These are phyloP conservation scores for Carollia perspicillata DNA, from an alignment of 2,113 vertebrate genomes.

Conservation along the genomic window DNA sequence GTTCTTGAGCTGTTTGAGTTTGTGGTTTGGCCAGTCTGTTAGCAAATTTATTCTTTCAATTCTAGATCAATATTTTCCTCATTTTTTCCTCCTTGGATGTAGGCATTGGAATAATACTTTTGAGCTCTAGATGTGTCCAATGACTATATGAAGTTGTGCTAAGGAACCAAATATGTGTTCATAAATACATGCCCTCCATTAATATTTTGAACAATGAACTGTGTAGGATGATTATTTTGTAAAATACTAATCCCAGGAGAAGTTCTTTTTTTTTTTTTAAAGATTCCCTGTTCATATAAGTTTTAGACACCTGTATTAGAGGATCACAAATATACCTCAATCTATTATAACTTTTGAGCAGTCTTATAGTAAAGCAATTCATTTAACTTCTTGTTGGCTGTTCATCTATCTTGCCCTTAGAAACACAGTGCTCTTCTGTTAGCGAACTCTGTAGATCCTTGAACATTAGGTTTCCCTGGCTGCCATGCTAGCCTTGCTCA, in stretches of 20 bases:
- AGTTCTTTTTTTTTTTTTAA: too few relatives aligned
- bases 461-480: neutral
- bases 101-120: neutral
- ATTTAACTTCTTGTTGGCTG: neutral
- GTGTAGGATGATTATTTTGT: neutral
- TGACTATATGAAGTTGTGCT: neutral
- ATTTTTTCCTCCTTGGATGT: neutral
- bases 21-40: neutral
- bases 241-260: neutral
- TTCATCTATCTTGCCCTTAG: neutral
- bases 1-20: neutral
- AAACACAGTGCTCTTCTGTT: neutral
- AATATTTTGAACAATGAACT: neutral
- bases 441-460: neutral
- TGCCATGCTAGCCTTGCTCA: neutral
- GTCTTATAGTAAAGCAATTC: neutral
- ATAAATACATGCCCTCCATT: neutral
- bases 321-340: neutral
- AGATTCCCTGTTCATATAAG: neutral
- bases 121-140: neutral
- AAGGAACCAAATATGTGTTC: neutral
- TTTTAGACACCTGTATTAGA: neutral
- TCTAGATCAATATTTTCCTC: neutral
- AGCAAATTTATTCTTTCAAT: constrained; percentile 20
- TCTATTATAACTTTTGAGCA: neutral